Percentiles rank a stretch among this genome's conserved stretches.
phyloP scores from a whole-genome alignment of 2,888 invertebrate species.

The Tipula lateralis region DNA sequence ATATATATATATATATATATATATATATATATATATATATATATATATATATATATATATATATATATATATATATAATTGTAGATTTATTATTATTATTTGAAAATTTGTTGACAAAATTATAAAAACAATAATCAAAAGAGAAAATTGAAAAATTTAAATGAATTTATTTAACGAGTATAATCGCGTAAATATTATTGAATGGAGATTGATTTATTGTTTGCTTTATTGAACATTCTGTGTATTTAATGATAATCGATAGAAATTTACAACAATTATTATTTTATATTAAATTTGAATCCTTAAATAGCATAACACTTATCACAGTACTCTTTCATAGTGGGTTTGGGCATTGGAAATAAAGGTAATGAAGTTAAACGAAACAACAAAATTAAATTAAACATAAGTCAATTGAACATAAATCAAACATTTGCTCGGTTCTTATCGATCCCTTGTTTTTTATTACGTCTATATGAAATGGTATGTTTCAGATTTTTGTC shows the following conservation, averaged over 20 bases:
- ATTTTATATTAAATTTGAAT: neutral
- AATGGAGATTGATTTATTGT: neutral
- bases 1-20: neutral
- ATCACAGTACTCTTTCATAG: too few relatives aligned
- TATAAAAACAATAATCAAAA: neutral
- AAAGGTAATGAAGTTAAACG: too few relatives aligned
- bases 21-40: neutral
- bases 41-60: neutral
- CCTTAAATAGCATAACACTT: too few relatives aligned
- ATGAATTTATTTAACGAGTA: neutral
- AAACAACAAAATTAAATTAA: too few relatives aligned
- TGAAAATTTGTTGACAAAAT: neutral
- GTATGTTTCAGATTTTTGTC: too few relatives aligned
- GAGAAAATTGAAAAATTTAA: neutral
- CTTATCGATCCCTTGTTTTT: too few relatives aligned
- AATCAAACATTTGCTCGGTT: too few relatives aligned
- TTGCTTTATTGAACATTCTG: neutral
- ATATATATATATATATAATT: neutral
- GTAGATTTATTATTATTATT: neutral
- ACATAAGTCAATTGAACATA: too few relatives aligned
- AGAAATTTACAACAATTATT: neutral
- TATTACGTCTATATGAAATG: too few relatives aligned
- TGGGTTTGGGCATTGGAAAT: too few relatives aligned
- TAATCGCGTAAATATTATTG: neutral
- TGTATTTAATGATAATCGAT: neutral